phyloP scores from a whole-genome alignment of 2,797 vertebrate genomes.

The Myiothlypis coronata region DNA sequence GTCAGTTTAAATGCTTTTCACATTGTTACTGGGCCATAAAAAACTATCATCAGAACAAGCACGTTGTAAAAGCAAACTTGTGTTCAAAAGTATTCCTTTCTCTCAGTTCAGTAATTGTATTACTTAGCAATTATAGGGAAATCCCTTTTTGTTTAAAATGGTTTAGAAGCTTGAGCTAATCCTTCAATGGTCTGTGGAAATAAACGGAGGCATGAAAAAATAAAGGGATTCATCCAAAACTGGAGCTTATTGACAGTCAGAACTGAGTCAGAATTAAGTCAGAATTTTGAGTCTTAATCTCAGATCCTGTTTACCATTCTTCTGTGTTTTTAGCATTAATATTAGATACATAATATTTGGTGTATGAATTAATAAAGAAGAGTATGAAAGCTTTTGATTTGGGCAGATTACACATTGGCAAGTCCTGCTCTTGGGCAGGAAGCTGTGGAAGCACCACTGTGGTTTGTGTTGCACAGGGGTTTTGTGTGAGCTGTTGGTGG shows the following conservation, averaged over 20 bases:
- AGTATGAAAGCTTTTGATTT: not conserved
- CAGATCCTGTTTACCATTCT: not conserved
- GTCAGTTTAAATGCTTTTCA: not conserved
- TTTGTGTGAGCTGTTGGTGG: not conserved
- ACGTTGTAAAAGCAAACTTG: not conserved
- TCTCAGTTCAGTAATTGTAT: slow-evolving; percentile 37
- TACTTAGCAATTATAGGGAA: slow-evolving; percentile 33
- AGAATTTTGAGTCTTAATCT: not conserved
- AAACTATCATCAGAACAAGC: not conserved
- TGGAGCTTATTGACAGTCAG: not conserved
- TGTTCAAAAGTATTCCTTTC: slow-evolving; percentile 2
- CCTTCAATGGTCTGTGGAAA: slow-evolving; percentile 10
- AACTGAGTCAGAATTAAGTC: not conserved
- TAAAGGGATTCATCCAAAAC: not conserved
- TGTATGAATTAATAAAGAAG: not conserved
- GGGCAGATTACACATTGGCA: not conserved
- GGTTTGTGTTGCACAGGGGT: not conserved
- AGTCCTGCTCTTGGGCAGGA: not conserved
- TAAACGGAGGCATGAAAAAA: not conserved
- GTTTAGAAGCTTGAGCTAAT: slow-evolving; percentile 37
- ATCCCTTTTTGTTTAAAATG: slow-evolving; percentile 40
- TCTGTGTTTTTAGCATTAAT: not conserved
- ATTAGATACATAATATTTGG: not conserved
- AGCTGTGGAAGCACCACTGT: not conserved
- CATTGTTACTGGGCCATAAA: not conserved